These are phyloP conservation scores for Lycodopsis pacificus DNA, from an alignment of 2,797 vertebrate genomes.

Conservation along the genomic window DNA sequence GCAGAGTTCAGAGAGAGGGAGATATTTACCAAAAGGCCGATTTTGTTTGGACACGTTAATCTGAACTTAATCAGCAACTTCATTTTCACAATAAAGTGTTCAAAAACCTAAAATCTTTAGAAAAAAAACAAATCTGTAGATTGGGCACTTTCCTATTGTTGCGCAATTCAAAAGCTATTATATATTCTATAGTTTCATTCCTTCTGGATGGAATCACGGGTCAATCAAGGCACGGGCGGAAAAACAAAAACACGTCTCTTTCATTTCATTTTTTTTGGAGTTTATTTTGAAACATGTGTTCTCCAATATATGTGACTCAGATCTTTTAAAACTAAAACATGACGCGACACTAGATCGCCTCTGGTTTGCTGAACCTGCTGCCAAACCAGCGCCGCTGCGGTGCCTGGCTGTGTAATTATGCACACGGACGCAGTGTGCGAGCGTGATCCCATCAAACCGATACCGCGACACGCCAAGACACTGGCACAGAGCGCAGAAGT, in stretches of 20 bases:
- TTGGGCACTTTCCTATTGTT: background rate
- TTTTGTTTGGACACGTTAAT: background rate
- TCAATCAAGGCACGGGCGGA: slow-evolving; percentile 5
- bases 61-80: background rate
- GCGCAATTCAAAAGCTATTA: slow-evolving; percentile 16
- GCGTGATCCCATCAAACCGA: background rate
- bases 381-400: background rate
- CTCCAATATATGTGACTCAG: slow-evolving; percentile 10
- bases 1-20: background rate
- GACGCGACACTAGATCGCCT: slow-evolving; percentile 12
- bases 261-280: slow-evolving; percentile 7
- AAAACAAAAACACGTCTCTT: background rate
- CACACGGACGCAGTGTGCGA: slow-evolving; percentile 24
- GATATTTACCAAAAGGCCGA: background rate
- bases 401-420: slow-evolving; percentile 14
- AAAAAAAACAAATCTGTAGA: background rate
- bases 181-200: slow-evolving; percentile 40
- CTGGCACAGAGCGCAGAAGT: slow-evolving; percentile 17
- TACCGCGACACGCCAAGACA: background rate
- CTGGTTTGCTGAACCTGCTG: slow-evolving; percentile 19
- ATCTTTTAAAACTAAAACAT: background rate
- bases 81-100: background rate
- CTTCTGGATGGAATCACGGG: slow-evolving; percentile 46
- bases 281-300: slow-evolving; percentile 27
- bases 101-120: background rate